A percentile compares a stretch with the other conserved stretches of the same genome.
These are phyloP conservation scores for Hypocryptadius cinnamomeus DNA, from an alignment of 2,113 vertebrate species.

Conservation along the genomic window DNA sequence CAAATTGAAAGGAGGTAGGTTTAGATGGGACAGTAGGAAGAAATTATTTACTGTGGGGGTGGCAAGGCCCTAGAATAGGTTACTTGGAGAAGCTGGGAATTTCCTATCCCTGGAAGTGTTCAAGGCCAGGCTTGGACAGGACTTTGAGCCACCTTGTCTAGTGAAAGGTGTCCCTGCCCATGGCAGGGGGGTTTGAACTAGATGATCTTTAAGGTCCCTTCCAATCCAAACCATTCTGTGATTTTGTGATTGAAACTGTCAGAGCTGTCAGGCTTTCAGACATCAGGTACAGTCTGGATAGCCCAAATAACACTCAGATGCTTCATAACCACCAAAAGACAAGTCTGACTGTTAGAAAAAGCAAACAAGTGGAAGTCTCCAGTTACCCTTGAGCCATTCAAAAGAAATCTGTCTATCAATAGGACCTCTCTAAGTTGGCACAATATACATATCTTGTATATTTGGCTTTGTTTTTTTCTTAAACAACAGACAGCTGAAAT, in stretches of 20 bases:
- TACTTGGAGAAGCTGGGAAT: neutral
- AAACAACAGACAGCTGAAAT: neutral
- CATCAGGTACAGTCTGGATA: neutral
- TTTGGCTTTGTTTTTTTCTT: neutral
- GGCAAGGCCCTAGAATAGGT: neutral
- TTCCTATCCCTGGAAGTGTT: neutral
- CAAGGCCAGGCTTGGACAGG: too few relatives aligned
- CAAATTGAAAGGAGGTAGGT: neutral
- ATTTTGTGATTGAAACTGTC: neutral
- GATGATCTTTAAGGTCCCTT: neutral
- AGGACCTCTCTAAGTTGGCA: neutral
- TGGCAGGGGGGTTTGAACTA: neutral
- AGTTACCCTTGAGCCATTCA: neutral
- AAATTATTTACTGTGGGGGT: neutral
- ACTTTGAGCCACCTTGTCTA: neutral
- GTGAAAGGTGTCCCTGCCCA: neutral
- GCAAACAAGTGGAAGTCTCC: neutral
- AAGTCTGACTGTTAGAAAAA: neutral
- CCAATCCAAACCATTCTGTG: neutral
- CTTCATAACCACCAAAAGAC: neutral
- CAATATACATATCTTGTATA: rapidly evolving
- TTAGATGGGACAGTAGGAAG: neutral
- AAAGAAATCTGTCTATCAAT: neutral
- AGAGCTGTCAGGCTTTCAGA: neutral
- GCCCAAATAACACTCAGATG: neutral